Evolutionary conservation across 2,797 vertebrate genomes (phyloP).

Genomic region (Sarcophilus harrisii): DNA sequence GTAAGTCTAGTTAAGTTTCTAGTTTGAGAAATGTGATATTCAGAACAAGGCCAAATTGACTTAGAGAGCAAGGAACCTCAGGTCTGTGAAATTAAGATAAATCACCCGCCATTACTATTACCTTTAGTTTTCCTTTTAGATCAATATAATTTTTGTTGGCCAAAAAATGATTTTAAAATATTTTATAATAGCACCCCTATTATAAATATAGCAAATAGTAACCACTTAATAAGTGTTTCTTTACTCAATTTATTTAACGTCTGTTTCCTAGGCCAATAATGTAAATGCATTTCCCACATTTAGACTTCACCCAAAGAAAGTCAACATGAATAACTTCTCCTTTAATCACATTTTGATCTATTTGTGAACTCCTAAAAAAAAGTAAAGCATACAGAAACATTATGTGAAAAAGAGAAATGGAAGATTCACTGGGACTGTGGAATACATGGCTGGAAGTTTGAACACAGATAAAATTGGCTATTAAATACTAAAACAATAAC

Average conservation of each 20-base stretch:
- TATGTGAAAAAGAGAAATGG: background rate
- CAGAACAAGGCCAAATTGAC: too few species aligned
- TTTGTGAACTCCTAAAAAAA: background rate
- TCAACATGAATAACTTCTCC: background rate
- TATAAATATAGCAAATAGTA: too few species aligned
- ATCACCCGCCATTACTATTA: background rate
- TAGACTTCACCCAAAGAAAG: background rate
- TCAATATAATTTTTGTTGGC: background rate
- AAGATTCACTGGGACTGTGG: background rate
- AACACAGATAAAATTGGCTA: constrained; percentile 45
- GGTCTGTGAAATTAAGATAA: background rate
- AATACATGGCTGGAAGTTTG: background rate
- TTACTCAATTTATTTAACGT: background rate
- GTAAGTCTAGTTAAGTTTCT: background rate
- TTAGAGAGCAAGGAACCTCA: background rate
- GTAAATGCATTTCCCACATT: background rate
- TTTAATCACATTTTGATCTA: background rate
- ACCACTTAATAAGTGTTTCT: background rate
- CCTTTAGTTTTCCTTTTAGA: background rate
- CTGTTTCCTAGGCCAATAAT: background rate
- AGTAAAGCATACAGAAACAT: background rate
- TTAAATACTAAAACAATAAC: constrained; percentile 44
- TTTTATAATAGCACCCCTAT: too few species aligned
- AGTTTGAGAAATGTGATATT: background rate
- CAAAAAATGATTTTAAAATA: too few species aligned